A percentile compares a stretch with the other conserved stretches of the same genome.
phyloP scores from a whole-genome alignment of 2,888 invertebrate genomes.

The Miltochrista miniata region DNA sequence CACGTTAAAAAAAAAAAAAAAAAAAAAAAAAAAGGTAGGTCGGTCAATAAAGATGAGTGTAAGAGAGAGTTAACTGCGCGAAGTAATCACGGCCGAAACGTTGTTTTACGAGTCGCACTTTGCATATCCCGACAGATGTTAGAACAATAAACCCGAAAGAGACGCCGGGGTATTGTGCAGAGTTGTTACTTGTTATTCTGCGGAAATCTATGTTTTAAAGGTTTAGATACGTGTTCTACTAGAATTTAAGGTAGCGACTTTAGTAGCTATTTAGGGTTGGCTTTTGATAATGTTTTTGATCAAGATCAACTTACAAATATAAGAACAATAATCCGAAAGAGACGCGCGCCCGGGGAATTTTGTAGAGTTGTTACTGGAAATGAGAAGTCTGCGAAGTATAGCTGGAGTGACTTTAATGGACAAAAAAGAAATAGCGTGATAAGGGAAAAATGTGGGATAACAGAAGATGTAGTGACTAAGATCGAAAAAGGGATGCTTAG shows the following conservation, averaged over 20 bases:
- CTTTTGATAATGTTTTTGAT: constrained; percentile 39
- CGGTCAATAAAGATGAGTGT: constrained; percentile 71
- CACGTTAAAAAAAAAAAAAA: no score
- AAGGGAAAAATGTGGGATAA: no score
- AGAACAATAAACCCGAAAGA: constrained; percentile 70
- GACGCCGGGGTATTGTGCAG: constrained; percentile 55
- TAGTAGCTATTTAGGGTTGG: constrained; percentile 30
- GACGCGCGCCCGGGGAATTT: constrained; percentile 58
- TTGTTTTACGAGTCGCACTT: constrained; percentile 72
- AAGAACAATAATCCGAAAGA: constrained; percentile 67
- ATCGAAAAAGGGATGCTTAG: no score
- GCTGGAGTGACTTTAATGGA: no score
- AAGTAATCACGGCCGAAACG: constrained; percentile 65
- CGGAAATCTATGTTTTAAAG: constrained; percentile 60
- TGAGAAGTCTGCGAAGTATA: no score
- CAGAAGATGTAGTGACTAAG: no score
- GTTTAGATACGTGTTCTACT: constrained; percentile 54
- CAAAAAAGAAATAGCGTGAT: no score
- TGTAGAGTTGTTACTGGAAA: constrained; percentile 54
- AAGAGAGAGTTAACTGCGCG: constrained; percentile 75
- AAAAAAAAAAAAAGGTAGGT: no score
- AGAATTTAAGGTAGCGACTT: constrained; percentile 53
- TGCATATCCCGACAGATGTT: constrained; percentile 79
- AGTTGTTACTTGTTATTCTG: constrained; percentile 60
- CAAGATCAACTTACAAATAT: constrained; percentile 18